Percentiles rank a stretch among this genome's conserved stretches.
phyloP scores from a whole-genome alignment of 2,888 invertebrate genomes.

The Caenorhabditis doughertyi region DNA sequence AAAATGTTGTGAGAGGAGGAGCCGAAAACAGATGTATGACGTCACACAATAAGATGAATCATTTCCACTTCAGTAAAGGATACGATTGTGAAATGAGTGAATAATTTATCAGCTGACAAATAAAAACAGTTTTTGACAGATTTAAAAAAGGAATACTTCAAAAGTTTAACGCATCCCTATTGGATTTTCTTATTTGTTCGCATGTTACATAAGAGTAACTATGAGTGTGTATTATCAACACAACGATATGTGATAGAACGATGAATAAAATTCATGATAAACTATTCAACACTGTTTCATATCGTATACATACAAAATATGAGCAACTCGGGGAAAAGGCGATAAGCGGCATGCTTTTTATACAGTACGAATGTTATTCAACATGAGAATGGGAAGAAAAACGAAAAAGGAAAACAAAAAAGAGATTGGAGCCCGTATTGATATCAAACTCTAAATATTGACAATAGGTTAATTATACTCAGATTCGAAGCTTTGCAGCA shows the following conservation, averaged over 20 bases:
- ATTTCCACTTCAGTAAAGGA: slow-evolving; percentile 14
- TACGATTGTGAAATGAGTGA: slow-evolving; percentile 46
- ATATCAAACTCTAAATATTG: slow-evolving; percentile 10
- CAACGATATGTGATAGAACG: background rate
- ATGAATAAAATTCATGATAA: slow-evolving; percentile 27
- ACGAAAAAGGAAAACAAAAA: slow-evolving; percentile 1
- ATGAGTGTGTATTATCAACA: background rate
- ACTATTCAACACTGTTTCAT: background rate
- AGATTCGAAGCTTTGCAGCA: slow-evolving; percentile 62
- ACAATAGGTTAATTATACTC: too few relatives aligned
- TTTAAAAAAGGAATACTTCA: slow-evolving; percentile 8
- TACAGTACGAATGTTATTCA: slow-evolving; percentile 50
- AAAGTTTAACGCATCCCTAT: slow-evolving; percentile 3
- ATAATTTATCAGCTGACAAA: slow-evolving; percentile 36
- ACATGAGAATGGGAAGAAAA: slow-evolving; percentile 14
- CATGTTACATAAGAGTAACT: background rate
- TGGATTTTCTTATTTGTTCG: too few relatives aligned
- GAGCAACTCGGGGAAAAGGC: slow-evolving; percentile 27
- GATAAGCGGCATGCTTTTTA: slow-evolving; percentile 29
- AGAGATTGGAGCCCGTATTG: slow-evolving; percentile 33
- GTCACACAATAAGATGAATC: slow-evolving; percentile 39
- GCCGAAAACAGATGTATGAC: slow-evolving; percentile 40
- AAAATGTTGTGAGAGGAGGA: slow-evolving; percentile 25
- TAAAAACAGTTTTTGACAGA: background rate
- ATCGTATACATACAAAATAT: slow-evolving; percentile 1